Evolutionary conservation across 1,140 invertebrate species (phyloP).

Genomic region (Scaptomyza hsui): DNA sequence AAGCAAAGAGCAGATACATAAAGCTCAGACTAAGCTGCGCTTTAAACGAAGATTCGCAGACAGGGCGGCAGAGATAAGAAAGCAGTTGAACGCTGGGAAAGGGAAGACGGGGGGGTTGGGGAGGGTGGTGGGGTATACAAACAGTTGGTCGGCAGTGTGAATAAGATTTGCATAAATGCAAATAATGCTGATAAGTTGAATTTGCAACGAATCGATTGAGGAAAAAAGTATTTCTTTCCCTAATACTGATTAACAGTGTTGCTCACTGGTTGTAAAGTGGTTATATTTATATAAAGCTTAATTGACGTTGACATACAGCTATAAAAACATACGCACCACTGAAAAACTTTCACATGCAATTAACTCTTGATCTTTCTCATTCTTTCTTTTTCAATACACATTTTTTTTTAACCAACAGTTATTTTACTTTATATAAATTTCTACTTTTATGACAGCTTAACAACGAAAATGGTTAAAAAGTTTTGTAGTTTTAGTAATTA

Average conservation of each 20-base stretch:
- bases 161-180: conserved; percentile 38
- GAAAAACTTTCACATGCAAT: conserved; percentile 5
- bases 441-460: no score
- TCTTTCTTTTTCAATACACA: background rate
- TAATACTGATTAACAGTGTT: background rate
- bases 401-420: no score
- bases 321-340: background rate
- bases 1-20: conserved; percentile 6
- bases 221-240: background rate
- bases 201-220: conserved; percentile 13
- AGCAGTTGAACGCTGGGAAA: no score
- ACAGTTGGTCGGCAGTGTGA: conserved; percentile 18
- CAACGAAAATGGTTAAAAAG: no score
- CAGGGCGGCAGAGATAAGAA: background rate
- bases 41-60: conserved; percentile 12
- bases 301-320: background rate
- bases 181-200: conserved; percentile 10
- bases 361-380: background rate
- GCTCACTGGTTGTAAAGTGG: background rate
- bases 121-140: background rate
- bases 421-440: no score
- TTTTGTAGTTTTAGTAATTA: no score
- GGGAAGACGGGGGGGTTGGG: no score
- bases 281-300: no score
- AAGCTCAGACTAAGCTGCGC: conserved; percentile 16